Evolutionary conservation across 2,113 vertebrate species (phyloP).

Genomic region (Oceanites oceanicus): DNA sequence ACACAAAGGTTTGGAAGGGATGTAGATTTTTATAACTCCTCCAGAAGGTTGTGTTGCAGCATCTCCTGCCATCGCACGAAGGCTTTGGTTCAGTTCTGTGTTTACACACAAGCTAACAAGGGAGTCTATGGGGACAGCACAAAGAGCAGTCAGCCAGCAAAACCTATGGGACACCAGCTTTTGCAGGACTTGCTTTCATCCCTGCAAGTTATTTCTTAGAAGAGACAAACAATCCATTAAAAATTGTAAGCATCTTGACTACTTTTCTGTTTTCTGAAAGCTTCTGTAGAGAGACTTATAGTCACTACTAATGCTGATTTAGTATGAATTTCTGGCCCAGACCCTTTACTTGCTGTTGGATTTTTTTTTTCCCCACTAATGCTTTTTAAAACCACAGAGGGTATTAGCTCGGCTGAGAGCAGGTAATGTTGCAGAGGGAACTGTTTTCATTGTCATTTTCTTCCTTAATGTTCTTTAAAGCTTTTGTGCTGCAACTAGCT

Average conservation of each 20-base stretch:
- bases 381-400: background rate
- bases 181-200: constrained; percentile 66
- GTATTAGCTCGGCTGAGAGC: constrained; percentile 3
- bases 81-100: background rate
- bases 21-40: background rate
- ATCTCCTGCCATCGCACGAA: background rate
- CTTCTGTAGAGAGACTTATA: constrained; percentile 52
- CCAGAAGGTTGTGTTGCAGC: background rate
- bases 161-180: constrained; percentile 29
- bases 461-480: constrained; percentile 12
- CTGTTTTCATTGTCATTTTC: background rate
- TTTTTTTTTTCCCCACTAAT: constrained; percentile 43
- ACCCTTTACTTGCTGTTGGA: constrained; percentile 39
- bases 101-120: background rate
- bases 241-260: constrained; percentile 56
- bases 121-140: background rate
- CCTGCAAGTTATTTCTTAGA: constrained; percentile 55
- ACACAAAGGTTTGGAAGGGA: background rate
- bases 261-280: constrained; percentile 64
- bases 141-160: background rate
- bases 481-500: background rate
- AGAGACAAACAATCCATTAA: constrained; percentile 65
- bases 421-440: constrained; percentile 19
- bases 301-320: constrained; percentile 43
- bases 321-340: constrained; percentile 59